These are phyloP conservation scores for Platanista minor DNA, from an alignment of 2,113 vertebrate species.

Conservation along the genomic window DNA sequence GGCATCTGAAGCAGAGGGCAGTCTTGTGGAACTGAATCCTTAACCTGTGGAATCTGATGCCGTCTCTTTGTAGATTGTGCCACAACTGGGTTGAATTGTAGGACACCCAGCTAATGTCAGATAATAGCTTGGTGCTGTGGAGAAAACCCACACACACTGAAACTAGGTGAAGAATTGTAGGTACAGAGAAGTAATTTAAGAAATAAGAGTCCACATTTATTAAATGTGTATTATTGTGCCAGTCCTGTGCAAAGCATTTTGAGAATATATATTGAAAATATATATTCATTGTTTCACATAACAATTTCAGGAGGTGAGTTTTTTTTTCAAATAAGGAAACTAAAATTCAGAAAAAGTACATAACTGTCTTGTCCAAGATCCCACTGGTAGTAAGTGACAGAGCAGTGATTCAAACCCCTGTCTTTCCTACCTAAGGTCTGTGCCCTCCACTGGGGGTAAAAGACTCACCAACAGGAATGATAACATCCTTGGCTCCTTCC, in stretches of 20 bases:
- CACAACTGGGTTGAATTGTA: not conserved
- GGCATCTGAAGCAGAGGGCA: not conserved
- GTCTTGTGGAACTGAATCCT: not conserved
- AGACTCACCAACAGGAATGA: rapidly evolving
- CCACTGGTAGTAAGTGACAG: not conserved
- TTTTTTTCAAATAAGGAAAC: not conserved
- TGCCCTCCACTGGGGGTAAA: rapidly evolving
- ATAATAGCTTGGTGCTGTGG: not conserved
- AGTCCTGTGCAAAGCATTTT: not conserved
- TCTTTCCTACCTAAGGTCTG: not conserved
- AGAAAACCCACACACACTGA: not conserved
- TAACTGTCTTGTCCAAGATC: not conserved
- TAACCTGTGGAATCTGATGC: not conserved
- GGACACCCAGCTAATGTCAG: not conserved
- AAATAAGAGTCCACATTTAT: not conserved
- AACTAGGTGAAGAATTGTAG: not conserved
- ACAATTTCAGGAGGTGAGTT: not conserved
- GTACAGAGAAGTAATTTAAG: not conserved
- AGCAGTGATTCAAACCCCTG: not conserved
- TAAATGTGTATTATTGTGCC: not conserved
- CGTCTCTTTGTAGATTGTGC: not conserved
- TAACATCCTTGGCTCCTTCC: rapidly evolving
- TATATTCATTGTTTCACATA: not conserved
- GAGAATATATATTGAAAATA: not conserved
- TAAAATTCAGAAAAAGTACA: not conserved